phyloP scores from a whole-genome alignment of 2,113 vertebrate genomes.

The Boulengeromyrus knoepffleri region DNA sequence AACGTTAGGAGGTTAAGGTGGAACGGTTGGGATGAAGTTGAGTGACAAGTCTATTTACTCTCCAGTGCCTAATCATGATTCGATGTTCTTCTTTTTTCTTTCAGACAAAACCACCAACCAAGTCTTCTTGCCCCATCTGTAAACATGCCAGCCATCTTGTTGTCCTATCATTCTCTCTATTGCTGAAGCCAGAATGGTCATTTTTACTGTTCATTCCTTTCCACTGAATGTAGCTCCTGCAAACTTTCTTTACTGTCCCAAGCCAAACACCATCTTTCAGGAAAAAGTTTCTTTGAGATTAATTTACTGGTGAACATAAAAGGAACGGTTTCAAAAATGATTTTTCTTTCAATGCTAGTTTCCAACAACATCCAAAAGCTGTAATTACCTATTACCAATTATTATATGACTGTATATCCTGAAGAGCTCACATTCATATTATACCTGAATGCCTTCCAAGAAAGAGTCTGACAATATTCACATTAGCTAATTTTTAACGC shows the following conservation, averaged over 20 bases:
- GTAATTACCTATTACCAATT: neutral
- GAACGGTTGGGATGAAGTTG: neutral
- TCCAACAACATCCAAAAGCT: neutral
- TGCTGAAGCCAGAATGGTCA: neutral
- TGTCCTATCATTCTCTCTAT: neutral
- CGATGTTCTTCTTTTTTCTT: neutral
- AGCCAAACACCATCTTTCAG: neutral
- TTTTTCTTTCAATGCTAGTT: neutral
- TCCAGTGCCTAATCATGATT: neutral
- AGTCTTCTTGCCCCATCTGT: neutral
- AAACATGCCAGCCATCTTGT: neutral
- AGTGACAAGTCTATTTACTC: neutral
- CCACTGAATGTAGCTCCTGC: neutral
- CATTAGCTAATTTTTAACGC: neutral
- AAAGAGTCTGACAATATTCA: neutral
- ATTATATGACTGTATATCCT: neutral
- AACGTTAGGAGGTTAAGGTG: neutral
- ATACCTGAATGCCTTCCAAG: neutral
- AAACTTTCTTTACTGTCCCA: neutral
- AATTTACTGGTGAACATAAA: neutral
- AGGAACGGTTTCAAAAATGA: neutral
- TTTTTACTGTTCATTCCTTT: neutral
- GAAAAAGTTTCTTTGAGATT: neutral
- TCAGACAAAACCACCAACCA: neutral
- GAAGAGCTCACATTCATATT: neutral